Evolutionary conservation across 2,888 invertebrate species (phyloP).

Genomic region (Drymonia ruficornis): DNA sequence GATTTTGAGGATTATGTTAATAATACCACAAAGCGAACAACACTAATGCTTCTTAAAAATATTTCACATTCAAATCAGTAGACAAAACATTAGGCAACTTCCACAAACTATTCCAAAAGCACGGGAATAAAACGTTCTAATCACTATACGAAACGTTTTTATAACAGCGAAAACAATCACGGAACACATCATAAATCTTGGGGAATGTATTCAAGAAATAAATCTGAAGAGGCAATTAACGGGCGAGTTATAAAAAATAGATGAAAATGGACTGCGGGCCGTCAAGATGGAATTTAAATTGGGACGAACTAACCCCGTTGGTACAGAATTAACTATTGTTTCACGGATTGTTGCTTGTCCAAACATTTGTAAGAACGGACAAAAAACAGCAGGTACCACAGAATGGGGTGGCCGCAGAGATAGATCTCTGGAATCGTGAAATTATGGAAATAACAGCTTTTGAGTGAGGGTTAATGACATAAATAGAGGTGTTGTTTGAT

Average conservation of each 20-base stretch:
- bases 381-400: constrained; percentile 79
- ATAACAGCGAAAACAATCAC: constrained; percentile 29
- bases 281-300: constrained; percentile 74
- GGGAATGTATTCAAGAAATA: constrained; percentile 52
- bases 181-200: constrained; percentile 42
- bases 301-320: constrained; percentile 59
- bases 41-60: background rate
- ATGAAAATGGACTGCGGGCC: constrained; percentile 50
- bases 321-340: constrained; percentile 71
- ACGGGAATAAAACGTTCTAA: constrained; percentile 3
- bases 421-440: constrained; percentile 44
- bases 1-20: too few relatives aligned
- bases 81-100: constrained; percentile 14
- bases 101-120: constrained; percentile 9
- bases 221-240: constrained; percentile 65
- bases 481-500: constrained; percentile 26
- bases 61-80: constrained; percentile 6
- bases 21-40: background rate
- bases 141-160: constrained; percentile 12
- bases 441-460: constrained; percentile 35
- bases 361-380: constrained; percentile 67
- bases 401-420: constrained; percentile 38
- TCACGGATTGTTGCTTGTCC: constrained; percentile 70
- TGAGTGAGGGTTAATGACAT: constrained; percentile 29
- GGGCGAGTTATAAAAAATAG: constrained; percentile 40